Evolutionary conservation across 2,797 vertebrate species (phyloP), one percentile per base, ranked within the genome.

Genomic region (Sebastes paucispinis): DNA sequence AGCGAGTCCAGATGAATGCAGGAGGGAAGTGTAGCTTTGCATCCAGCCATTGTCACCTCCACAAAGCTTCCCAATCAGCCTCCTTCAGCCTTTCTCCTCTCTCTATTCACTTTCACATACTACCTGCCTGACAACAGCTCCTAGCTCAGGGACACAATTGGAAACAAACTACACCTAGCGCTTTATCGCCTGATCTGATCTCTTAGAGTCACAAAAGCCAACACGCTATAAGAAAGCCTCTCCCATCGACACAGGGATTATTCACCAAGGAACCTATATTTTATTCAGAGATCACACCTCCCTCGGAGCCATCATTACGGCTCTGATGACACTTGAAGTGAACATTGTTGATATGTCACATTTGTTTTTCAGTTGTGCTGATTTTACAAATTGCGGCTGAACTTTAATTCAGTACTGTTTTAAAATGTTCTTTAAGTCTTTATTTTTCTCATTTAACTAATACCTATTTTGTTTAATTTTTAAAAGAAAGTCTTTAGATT

Each of bases 31-130:
- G 71, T 74, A 81, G 63, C 58, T 86, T 81, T 79, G 87, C 76
- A 75, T 77, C 72, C 32, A 69, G 25, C 27, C 29, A 81, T 83
- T 87, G 82, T 91, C 73, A 22, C 27, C 60, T 32, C 55, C 64
- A 77, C 78, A 87, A 79, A 80, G 81, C 81, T n/a, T 55, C 22
- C 54, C 58, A 68, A 73, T 83, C 83, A 71, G 20, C 75, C 64
- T 63, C 71, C 39, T 79, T 81, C 32, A 10, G 69, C 52, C 69
- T 47, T 69, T 73, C 60, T 25, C 34, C 27, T 70, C 66, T 64
- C 25, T 74, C 76, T 57, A 47, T 76, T 77, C 75, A 39, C 69
- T 57, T 55, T 70, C 64, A 67, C 76, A 22, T 22, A 32, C 77
- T 52, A 72, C 80, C 75, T 76, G 81, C 50, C 80, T 69, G 62